Evolutionary conservation across 2,113 vertebrate species (phyloP).

Genomic region (Coregonus clupeaformis): DNA sequence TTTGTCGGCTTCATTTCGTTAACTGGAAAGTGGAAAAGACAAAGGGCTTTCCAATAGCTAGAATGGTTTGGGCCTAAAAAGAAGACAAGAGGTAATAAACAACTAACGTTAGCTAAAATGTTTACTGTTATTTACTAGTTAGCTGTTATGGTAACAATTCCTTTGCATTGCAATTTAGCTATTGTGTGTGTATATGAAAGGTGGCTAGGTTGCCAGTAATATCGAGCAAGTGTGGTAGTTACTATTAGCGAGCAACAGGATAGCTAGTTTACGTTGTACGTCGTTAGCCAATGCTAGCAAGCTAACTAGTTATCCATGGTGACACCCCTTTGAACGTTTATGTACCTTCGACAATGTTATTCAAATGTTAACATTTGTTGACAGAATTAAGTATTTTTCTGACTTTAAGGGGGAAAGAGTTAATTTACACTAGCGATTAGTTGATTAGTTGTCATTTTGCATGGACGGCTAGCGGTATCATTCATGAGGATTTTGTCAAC

Average conservation of each 20-base stretch:
- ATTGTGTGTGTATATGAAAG: not conserved
- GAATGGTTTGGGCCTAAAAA: slow-evolving; percentile 82
- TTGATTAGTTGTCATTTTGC: too few species aligned
- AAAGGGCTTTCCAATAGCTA: slow-evolving; percentile 78
- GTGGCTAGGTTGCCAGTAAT: not conserved
- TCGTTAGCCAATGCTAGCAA: not conserved
- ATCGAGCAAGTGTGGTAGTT: too few species aligned
- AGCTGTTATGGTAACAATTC: not conserved
- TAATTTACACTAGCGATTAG: too few species aligned
- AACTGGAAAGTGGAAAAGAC: slow-evolving; percentile 77
- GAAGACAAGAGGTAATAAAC: slow-evolving; percentile 77
- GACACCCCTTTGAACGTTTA: too few species aligned
- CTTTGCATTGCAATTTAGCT: slow-evolving; percentile 29
- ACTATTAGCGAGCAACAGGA: too few species aligned
- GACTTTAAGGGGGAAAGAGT: too few species aligned
- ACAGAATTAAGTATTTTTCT: too few species aligned
- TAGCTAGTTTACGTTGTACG: too few species aligned
- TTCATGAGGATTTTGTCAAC: too few species aligned
- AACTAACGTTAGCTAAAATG: slow-evolving; percentile 5
- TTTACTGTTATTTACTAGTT: not conserved
- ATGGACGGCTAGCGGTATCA: too few species aligned
- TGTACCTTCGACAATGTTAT: too few species aligned
- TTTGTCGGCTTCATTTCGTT: slow-evolving; percentile 65
- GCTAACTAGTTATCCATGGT: not conserved
- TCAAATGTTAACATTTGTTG: too few species aligned